Evolutionary conservation across 1,140 invertebrate genomes (phyloP), one percentile per base, ranked within the genome.

Genomic region (Sminthurinus signatus): DNA sequence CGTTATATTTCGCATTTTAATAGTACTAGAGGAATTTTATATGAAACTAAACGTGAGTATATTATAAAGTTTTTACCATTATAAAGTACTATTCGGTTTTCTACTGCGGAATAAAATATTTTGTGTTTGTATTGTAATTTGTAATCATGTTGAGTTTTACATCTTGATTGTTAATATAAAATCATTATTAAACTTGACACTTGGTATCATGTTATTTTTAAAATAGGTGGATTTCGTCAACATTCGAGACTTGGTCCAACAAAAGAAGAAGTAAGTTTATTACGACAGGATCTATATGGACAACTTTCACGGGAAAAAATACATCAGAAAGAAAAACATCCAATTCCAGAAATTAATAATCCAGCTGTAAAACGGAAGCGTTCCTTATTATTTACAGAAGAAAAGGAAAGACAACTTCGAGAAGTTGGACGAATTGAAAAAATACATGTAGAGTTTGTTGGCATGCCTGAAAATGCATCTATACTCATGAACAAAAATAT

Each of bases 401-500:
- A 98, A 76, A 83, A 86, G 72, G 81, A 84, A 60, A 77, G 86
- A 23, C 91, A 93, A 75, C 71, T 75, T 36, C 79, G 84, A 42
- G 75, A 81, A 8, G 78, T 95, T 28, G 89, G 88, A 8, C 78
- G 93, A 74, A 84, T 97, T 56, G 91, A 96, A 74, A 98, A 97
- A 80, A 93, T 97, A 60, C 82, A 90, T 78, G 88, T 98, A 0
- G 80, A 84, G 61, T 89, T 91, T 75, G 78, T 83, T 60, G 89
- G 88, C 0, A 1, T 58, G 5, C 46, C 44, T 1, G 84, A 91
- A 39, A 82, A 89, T 65, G 81, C 83, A 23, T 85, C 82, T 2
- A 76, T 97, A 36, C 75, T 89, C 17, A 96, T 98, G 93, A 98
- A 98, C 76, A 92, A 89, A 76, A 78, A 84, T 68, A 77, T 97